Base-by-base conservation (phyloP, 2,888 invertebrate genomes). In the Leucophenga montana region DNA sequence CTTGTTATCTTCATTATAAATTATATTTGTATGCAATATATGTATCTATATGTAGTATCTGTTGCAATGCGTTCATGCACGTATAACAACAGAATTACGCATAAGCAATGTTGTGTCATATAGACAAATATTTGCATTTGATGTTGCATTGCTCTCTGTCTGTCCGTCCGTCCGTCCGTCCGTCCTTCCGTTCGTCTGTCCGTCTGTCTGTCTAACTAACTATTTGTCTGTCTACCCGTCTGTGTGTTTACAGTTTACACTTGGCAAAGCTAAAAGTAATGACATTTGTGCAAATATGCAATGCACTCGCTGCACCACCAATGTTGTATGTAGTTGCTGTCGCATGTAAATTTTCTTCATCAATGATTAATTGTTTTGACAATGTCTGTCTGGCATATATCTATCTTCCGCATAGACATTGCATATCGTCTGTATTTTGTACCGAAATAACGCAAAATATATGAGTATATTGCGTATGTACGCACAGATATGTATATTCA, bases 341-440 rank as follows among this genome's bases (percentile, higher is more conserved):
- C 50, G 69, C 77, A 72, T 78, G 77, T 72, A 80, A 77, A 80
- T 77, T 83, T 83, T 83, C 82, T 82, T 77, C 78, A 78, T 83
- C 82, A 82, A 82, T 82, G 82, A 82, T 82, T 83, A 82, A 82
- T 82, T 82, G 84, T 83, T 82, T 83, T 83, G 82, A 82, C 82
- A 82, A 78, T 80, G 78, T 67, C 56, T 57, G 54, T 59, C 61
- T 20, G 53, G 68, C 62, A 48, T 31, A 13, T 48, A 18, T 75
- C 72, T 70, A 74, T 69, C 73, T 74, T 39, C 39, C 39, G 39
- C 39, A 39, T 39, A 39, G 39, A 11, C 39, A 39, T 39, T 39
- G 39, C 39, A 39, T 39, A 11, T 39, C 39, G 39, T 39, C 39
- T 39, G 39, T 39, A 39, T 8, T 8, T 1, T 39, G 9, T 39